A percentile compares a stretch with the other conserved stretches of the same genome.
These are phyloP conservation scores for Drosophila ambigua DNA, from an alignment of 1,140 invertebrate genomes.

Conservation along the genomic window DNA sequence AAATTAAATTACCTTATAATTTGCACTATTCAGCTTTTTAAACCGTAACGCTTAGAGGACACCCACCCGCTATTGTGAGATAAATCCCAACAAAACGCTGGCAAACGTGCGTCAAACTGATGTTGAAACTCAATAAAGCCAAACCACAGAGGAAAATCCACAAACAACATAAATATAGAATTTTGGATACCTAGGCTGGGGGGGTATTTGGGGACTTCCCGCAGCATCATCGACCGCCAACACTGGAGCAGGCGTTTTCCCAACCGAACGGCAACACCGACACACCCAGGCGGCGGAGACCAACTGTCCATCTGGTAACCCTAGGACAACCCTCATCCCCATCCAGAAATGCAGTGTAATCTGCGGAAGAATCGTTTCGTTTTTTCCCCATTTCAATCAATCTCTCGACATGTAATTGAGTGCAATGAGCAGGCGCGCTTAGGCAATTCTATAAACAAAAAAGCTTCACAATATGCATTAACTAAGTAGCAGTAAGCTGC, in stretches of 20 bases:
- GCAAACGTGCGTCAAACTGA: slow-evolving; percentile 32
- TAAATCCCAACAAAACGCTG: slow-evolving; percentile 8
- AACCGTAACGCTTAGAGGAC: slow-evolving; percentile 7
- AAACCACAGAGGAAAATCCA: slow-evolving; percentile 2
- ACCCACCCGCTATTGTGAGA: slow-evolving; percentile 8
- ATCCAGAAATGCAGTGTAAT: slow-evolving; percentile 3
- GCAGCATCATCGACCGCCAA: too few relatives aligned
- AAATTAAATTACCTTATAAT: slow-evolving; percentile 7
- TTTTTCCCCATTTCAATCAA: slow-evolving; percentile 39
- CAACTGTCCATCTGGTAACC: slow-evolving; percentile 20
- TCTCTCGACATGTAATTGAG: slow-evolving; percentile 46
- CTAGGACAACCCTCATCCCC: neutral
- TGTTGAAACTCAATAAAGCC: slow-evolving; percentile 47
- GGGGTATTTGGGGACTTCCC: too few relatives aligned
- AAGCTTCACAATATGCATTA: slow-evolving; percentile 64
- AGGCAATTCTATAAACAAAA: slow-evolving; percentile 62
- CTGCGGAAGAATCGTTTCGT: neutral
- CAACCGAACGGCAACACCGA: slow-evolving; percentile 7
- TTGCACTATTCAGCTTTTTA: neutral
- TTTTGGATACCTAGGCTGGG: too few relatives aligned
- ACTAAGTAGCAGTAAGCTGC: slow-evolving; percentile 33
- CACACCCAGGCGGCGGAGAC: neutral
- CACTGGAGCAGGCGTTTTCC: neutral
- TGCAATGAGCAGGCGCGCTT: slow-evolving; percentile 34
- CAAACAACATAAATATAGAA: neutral